A percentile compares a stretch with the other conserved stretches of the same genome.
Evolutionary conservation across 2,888 invertebrate genomes (phyloP).

Genomic region (Himalopsyche tibetana): DNA sequence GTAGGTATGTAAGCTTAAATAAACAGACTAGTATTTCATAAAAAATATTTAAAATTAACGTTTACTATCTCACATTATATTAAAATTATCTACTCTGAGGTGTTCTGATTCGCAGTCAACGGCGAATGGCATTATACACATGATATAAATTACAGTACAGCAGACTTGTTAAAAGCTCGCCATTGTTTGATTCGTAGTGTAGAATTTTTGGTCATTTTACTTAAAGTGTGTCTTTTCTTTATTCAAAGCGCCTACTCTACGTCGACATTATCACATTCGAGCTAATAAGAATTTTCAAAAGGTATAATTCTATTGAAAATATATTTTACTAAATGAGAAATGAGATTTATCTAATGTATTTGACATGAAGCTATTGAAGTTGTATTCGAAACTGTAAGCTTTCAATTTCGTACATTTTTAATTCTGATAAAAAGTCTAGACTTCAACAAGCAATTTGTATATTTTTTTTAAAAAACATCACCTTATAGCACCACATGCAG

Average conservation of each 20-base stretch:
- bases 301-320: background rate
- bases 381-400: slow-evolving; percentile 1
- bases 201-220: slow-evolving; percentile 42
- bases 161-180: background rate
- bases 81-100: slow-evolving; percentile 42
- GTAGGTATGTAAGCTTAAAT: slow-evolving; percentile 24
- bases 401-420: background rate
- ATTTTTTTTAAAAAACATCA: background rate
- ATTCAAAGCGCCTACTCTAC: slow-evolving; percentile 20
- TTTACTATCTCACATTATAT: slow-evolving; percentile 34
- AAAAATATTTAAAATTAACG: slow-evolving; percentile 39
- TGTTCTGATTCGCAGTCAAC: slow-evolving; percentile 26
- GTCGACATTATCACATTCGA: slow-evolving; percentile 35
- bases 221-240: slow-evolving; percentile 8
- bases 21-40: slow-evolving; percentile 42
- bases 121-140: slow-evolving; percentile 34
- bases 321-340: slow-evolving; percentile 11
- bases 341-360: slow-evolving; percentile 14
- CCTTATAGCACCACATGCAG: background rate
- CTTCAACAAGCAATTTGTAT: background rate
- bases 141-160: slow-evolving; percentile 13
- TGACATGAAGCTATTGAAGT: background rate
- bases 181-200: background rate
- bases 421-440: background rate
- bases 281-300: slow-evolving; percentile 17